Evolutionary conservation across 2,113 vertebrate genomes (phyloP).

Genomic region (Eclectus roratus): DNA sequence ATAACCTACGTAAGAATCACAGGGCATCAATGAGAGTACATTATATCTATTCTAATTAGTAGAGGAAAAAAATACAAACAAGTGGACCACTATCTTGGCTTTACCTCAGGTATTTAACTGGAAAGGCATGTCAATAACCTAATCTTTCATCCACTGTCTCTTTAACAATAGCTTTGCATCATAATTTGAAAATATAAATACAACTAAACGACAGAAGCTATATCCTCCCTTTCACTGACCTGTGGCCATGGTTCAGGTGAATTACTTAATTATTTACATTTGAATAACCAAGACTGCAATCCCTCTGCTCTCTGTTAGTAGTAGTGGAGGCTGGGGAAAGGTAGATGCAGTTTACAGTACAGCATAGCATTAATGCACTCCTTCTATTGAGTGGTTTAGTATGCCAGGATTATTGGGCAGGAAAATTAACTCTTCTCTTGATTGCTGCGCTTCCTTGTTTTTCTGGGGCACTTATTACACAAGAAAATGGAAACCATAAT

Average conservation of each 20-base stretch:
- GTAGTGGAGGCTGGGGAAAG: not conserved
- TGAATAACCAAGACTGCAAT: not conserved
- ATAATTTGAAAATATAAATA: not conserved
- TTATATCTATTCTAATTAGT: not conserved
- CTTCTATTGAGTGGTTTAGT: not conserved
- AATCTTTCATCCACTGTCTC: not conserved
- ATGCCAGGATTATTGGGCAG: not conserved
- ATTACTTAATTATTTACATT: not conserved
- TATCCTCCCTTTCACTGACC: not conserved
- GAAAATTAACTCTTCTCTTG: not conserved
- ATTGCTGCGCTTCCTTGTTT: not conserved
- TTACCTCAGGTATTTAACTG: not conserved
- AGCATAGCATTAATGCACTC: not conserved
- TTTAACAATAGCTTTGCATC: not conserved
- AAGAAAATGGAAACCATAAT: not conserved
- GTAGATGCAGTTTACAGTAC: not conserved
- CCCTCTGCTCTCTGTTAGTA: not conserved
- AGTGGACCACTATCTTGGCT: not conserved
- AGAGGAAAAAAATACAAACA: not conserved
- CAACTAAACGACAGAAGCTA: not conserved
- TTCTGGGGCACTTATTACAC: not conserved
- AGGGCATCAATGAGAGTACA: not conserved
- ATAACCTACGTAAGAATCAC: not conserved
- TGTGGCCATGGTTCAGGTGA: not conserved
- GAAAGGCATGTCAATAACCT: not conserved